A percentile compares a stretch with the other conserved stretches of the same genome.
These are phyloP conservation scores for Cyclophora albipunctata DNA, from an alignment of 2,888 invertebrate species.

Conservation along the genomic window DNA sequence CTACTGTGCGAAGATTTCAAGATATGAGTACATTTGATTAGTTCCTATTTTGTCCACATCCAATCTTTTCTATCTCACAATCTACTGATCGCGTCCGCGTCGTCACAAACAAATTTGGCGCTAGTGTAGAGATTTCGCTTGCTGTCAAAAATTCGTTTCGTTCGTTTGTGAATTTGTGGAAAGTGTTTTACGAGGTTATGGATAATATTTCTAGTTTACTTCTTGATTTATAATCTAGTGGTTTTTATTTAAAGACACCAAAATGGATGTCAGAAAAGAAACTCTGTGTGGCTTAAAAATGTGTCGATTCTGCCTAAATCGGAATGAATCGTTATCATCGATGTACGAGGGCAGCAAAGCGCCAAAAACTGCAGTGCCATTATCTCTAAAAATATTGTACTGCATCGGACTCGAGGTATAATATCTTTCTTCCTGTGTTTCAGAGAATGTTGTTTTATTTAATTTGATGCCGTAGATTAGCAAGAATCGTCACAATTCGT, in stretches of 20 bases:
- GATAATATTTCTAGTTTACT: conserved; percentile 1
- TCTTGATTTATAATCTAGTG: conserved; percentile 1
- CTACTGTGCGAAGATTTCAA: no score
- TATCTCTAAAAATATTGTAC: conserved; percentile 85
- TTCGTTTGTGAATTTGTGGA: neutral
- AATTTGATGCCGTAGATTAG: no score
- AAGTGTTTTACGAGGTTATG: conserved; percentile 42
- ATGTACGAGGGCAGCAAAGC: conserved; percentile 77
- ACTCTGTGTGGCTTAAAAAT: conserved; percentile 78
- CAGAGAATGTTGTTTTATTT: no score
- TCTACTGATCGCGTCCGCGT: conserved; percentile 11
- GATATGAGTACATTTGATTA: no score
- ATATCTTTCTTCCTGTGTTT: neutral
- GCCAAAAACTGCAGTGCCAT: conserved; percentile 77
- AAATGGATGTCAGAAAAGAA: conserved; percentile 78
- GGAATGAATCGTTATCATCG: conserved; percentile 77
- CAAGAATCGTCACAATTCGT: no score
- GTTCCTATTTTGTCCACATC: no score
- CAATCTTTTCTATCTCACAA: no score
- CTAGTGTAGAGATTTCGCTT: conserved; percentile 30
- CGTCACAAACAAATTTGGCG: conserved; percentile 26
- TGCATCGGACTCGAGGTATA: conserved; percentile 85
- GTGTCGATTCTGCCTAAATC: conserved; percentile 84
- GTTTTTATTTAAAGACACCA: conserved; percentile 12
- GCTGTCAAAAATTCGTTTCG: neutral